These are phyloP conservation scores for Megaceryle torquata DNA, from an alignment of 2,113 vertebrate species.

Conservation along the genomic window DNA sequence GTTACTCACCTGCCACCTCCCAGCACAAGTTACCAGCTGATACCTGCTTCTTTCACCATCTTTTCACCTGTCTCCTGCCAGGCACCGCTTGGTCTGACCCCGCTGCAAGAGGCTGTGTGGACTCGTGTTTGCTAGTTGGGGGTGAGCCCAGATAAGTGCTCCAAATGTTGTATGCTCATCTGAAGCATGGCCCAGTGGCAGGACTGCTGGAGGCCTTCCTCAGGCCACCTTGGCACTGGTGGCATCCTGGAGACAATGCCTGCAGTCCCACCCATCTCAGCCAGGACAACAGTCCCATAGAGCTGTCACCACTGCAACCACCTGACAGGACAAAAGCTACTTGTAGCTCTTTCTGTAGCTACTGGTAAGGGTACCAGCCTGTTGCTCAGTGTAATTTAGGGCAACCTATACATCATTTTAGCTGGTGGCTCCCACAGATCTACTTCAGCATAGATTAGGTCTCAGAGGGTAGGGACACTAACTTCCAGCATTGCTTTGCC, in stretches of 20 bases:
- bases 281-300: not conserved
- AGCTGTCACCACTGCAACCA: not conserved
- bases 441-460: not conserved
- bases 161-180: not conserved
- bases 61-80: not conserved
- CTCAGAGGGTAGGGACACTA: not conserved
- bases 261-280: not conserved
- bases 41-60: not conserved
- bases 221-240: not conserved
- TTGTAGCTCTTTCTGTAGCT: not conserved
- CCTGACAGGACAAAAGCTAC: not conserved
- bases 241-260: not conserved
- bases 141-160: not conserved
- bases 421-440: not conserved
- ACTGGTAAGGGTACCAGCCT: not conserved
- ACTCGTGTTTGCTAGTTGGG: accelerated
- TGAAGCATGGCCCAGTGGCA: accelerated
- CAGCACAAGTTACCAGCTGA: not conserved
- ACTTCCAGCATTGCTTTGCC: not conserved
- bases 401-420: not conserved
- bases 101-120: accelerated
- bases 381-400: not conserved
- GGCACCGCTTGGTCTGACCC: not conserved
- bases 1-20: not conserved
- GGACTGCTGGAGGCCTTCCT: not conserved